phyloP scores from a whole-genome alignment of 2,113 vertebrate genomes.

The Scolopax mira region DNA sequence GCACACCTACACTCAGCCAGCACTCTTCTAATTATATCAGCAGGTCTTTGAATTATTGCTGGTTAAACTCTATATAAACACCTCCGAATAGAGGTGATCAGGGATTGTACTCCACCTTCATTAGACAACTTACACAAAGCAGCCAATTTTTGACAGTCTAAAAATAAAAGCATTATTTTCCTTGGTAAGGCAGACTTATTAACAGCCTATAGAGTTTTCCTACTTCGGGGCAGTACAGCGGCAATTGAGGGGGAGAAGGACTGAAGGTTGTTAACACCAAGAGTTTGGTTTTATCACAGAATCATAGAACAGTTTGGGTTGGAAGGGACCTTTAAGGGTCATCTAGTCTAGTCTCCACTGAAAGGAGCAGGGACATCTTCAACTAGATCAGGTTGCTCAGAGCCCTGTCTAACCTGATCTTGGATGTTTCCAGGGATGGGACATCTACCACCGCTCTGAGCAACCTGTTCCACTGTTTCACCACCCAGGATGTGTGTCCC shows the following conservation, averaged over 20 bases:
- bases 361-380: not conserved
- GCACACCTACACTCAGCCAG: constrained; percentile 25
- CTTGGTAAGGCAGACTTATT: not conserved
- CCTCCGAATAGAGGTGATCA: constrained; percentile 9
- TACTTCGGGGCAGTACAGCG: not conserved
- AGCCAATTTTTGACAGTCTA: constrained; percentile 10
- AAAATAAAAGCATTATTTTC: constrained; percentile 38
- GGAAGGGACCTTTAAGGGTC: not conserved
- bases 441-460: not conserved
- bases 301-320: not conserved
- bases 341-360: not conserved
- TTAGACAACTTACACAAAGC: constrained; percentile 24
- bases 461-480: not conserved
- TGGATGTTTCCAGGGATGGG: not conserved
- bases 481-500: not conserved
- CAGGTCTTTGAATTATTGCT: constrained; percentile 35
- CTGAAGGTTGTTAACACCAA: not conserved
- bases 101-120: not conserved
- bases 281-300: not conserved
- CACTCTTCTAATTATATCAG: constrained; percentile 51
- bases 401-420: not conserved
- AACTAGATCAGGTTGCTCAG: not conserved
- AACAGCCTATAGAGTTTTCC: not conserved
- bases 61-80: constrained; percentile 35
- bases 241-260: not conserved